Conservation (phyloP, 64 coral and sea anemone species). For the Acropora tenuis region DNA sequence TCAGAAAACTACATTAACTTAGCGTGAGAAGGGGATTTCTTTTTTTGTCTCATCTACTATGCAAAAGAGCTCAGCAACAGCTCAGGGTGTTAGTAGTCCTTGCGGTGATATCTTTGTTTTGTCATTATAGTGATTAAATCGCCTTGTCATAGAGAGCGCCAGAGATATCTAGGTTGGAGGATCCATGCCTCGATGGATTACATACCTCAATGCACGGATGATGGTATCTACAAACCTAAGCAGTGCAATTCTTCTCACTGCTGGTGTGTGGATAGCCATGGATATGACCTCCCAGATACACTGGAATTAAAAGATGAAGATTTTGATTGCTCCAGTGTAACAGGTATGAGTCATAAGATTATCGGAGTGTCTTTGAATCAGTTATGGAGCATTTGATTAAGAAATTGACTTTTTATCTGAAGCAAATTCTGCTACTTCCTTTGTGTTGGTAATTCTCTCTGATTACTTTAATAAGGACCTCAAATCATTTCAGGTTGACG, state of each 20-base stretch:
- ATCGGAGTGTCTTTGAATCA: no score
- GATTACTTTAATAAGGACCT: no score
- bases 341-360: neutral
- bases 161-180: slow-evolving; percentile 47
- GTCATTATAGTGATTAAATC: slow-evolving; percentile 14
- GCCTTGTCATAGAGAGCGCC: slow-evolving; percentile 55
- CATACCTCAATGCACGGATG: slow-evolving; percentile 39
- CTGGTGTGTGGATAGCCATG: slow-evolving; percentile 72
- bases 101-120: neutral
- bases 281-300: slow-evolving; percentile 56
- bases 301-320: neutral
- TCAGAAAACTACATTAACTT: neutral
- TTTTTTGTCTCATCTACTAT: no score
- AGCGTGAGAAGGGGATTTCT: neutral
- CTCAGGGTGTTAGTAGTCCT: neutral
- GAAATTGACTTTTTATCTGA: no score
- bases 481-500: no score
- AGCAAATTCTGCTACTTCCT: no score
- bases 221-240: slow-evolving; percentile 56
- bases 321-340: slow-evolving; percentile 14
- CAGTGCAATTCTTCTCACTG: slow-evolving; percentile 62
- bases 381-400: no score
- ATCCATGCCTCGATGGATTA: neutral
- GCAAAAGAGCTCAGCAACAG: no score
- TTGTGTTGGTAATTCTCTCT: no score